phyloP scores from a whole-genome alignment of 2,888 invertebrate genomes.

The Rotaria sp. region DNA sequence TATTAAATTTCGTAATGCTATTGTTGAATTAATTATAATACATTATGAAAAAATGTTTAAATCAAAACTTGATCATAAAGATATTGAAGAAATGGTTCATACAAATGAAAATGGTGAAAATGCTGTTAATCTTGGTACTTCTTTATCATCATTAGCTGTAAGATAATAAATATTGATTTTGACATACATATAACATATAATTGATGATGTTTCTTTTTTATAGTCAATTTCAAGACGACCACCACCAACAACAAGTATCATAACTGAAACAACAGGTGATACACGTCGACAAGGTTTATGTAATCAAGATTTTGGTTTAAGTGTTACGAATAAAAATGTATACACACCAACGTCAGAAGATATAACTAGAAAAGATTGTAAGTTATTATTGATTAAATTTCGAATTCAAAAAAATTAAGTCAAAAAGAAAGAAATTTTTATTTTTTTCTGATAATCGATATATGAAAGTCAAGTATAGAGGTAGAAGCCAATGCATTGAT shows the following conservation, averaged over 20 bases:
- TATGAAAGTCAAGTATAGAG: too few relatives aligned
- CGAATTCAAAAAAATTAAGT: too few relatives aligned
- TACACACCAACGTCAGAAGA: background rate
- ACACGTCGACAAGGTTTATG: background rate
- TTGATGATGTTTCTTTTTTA: background rate
- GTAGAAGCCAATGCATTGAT: too few relatives aligned
- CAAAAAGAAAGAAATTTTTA: too few relatives aligned
- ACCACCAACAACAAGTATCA: background rate
- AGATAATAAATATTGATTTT: background rate
- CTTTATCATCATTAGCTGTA: constrained; percentile 20
- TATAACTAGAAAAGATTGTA: background rate
- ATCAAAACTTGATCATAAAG: constrained; percentile 20
- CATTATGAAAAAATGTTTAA: constrained; percentile 62
- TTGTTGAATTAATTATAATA: constrained; percentile 88
- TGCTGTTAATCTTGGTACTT: background rate
- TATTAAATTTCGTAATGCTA: constrained; percentile 96
- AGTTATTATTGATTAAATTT: too few relatives aligned
- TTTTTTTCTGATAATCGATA: too few relatives aligned
- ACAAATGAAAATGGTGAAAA: background rate
- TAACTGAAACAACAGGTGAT: background rate
- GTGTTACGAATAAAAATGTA: background rate
- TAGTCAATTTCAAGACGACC: background rate
- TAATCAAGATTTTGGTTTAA: background rate
- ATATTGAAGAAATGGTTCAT: constrained; percentile 15
- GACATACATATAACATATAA: too few relatives aligned